Base-by-base conservation (phyloP, 2,113 vertebrate species). In the Pao palembangensis region DNA sequence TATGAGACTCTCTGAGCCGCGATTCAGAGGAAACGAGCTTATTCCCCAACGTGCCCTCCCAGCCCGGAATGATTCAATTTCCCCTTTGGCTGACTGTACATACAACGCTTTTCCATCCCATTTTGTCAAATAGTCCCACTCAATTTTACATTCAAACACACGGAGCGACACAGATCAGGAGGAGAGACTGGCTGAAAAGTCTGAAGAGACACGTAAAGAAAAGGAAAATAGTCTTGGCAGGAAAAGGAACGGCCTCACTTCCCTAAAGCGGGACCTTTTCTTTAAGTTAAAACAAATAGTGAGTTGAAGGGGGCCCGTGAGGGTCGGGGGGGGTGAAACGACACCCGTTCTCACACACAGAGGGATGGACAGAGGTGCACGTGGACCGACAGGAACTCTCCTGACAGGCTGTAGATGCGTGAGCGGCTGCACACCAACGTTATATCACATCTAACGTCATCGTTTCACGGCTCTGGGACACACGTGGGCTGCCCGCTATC, bases 251-350 rank as follows among this genome's bases (percentile, higher is more conserved):
- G 19, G 77, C 57, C 66, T 78, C 15, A 42, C 71, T 76, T 54
- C 51, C 84, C 76, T 52, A 41, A 63, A 71, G 60, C 61, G 80
- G 67, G 79, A 87, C 75, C 71, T 81, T 89, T 84, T 84, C 70
- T 78, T 88, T 88, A 87, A 88, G 89, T 89, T 86, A 88, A 89
- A 89, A 82, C 83, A 90, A 89, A 88, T 77, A 90, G 55, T 44
- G 65, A 58, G 77, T 71, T 71, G 78, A 75, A 80, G 83, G 79
- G 73, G 61, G 61, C 12, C 61, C 63, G 61, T 68, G 65, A 73
- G 70, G 78, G 74, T 74, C 64, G 72, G 74, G 73, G 62, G 84
- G 54, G 74, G 85, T 84, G 85, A 81, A 85, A 87, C 79, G 83
- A 78, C 73, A 16, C 44, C 15, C 44, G 16, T 17, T 17, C 44